Evolutionary conservation across 2,113 vertebrate genomes (phyloP), one percentile per base, ranked within the genome.

Genomic region (Casuarius casuarius): DNA sequence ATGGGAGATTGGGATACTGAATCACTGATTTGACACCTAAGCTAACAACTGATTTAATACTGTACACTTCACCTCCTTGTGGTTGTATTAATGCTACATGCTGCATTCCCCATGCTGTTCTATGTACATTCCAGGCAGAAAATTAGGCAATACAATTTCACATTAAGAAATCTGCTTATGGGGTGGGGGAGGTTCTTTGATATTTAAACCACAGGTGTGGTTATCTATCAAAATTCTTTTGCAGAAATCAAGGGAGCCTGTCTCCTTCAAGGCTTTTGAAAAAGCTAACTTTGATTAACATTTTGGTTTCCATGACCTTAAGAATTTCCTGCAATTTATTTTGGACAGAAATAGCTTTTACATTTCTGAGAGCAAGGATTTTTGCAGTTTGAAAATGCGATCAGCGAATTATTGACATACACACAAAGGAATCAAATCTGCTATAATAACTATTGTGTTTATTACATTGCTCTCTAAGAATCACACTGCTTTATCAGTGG

Each of bases 21-120:
- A 58, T 28, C n/a, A 23, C 22, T 49, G 72, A 51, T 26, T 40
- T 76, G n/a, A 88, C 78, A 48, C 28, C 49, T 86, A 54, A 83
- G 28, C 17, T 54, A 35, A 21, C 22, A 68, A 67, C 11, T 26
- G 33, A 71, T 44, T 71, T 51, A 71, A 33, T 54, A 42, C 6
- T 21, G 19, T 22, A n/a, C 0, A 0, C 21, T 68, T 84, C 38
- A 42, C 23, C 28, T 44, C 25, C 59, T 61, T n/a, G 35, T 3
- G 10, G 58, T 2, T 0, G 13, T 44, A 82, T n/a, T 61, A 73
- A 85, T 26, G 29, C 61, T 23, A 23, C 9, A 11, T 31, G 22
- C 65, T 44, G 49, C 12, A 4, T 29, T 59, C 44, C 46, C 67
- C 58, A 61, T 10, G 42, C 28, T 68, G 48, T 65, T 72, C 71